A percentile compares a stretch with the other conserved stretches of the same genome.
These are phyloP conservation scores for Magallana nippona DNA, from an alignment of 2,888 invertebrate species.

Conservation along the genomic window DNA sequence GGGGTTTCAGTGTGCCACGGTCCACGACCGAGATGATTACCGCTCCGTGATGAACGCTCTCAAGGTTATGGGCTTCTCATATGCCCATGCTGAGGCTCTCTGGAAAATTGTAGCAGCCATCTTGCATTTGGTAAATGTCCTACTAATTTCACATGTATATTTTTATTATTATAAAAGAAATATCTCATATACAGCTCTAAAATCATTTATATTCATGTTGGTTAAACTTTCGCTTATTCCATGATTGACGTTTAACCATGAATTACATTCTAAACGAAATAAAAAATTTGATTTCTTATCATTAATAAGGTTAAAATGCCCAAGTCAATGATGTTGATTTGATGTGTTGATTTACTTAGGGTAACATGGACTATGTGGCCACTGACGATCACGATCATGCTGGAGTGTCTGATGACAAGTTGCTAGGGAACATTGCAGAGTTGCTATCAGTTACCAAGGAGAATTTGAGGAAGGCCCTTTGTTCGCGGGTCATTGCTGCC, in stretches of 20 bases:
- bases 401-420: conserved; percentile 81
- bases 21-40: conserved; percentile 91
- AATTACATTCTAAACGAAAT: no score
- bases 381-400: conserved; percentile 81
- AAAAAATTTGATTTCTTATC: no score
- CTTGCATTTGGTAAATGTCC: conserved; percentile 88
- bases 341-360: conserved; percentile 79
- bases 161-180: no score
- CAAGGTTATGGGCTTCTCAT: conserved; percentile 89
- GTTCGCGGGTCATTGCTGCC: conserved; percentile 94
- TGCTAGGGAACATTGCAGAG: conserved; percentile 82
- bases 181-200: no score
- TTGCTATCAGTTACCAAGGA: conserved; percentile 85
- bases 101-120: conserved; percentile 96
- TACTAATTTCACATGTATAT: not conserved
- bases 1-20: conserved; percentile 81
- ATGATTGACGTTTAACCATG: no score
- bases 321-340: not conserved
- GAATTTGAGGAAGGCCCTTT: conserved; percentile 88
- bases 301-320: not conserved
- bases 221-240: no score
- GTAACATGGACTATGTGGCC: conserved; percentile 83
- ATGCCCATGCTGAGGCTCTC: conserved; percentile 89
- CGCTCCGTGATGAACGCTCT: conserved; percentile 91
- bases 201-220: no score